These are phyloP conservation scores for Pseudopodoces humilis DNA, from an alignment of 2,113 vertebrate genomes.

Conservation along the genomic window DNA sequence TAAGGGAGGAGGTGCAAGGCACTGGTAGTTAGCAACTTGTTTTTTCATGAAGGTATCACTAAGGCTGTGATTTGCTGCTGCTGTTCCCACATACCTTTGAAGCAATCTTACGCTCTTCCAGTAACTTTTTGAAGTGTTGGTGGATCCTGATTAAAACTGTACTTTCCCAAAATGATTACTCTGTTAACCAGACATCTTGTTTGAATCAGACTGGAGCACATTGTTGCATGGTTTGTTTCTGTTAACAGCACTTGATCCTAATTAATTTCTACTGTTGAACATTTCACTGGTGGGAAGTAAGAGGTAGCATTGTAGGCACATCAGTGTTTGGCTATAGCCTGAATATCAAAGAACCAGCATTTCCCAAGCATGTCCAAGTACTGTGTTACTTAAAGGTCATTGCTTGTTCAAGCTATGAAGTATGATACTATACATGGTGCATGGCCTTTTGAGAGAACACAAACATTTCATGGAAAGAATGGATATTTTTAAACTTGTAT, in stretches of 20 bases:
- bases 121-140: neutral
- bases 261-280: neutral
- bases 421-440: neutral
- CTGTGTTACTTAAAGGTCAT: neutral
- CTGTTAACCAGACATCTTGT: neutral
- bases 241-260: neutral
- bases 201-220: neutral
- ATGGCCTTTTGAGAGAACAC: neutral
- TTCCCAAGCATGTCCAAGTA: neutral
- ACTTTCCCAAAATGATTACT: neutral
- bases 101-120: neutral
- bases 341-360: slow-evolving; percentile 14
- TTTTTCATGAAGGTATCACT: neutral
- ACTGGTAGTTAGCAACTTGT: neutral
- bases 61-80: neutral
- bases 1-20: neutral
- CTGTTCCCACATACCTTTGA: neutral
- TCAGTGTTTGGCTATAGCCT: neutral
- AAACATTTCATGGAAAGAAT: neutral
- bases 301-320: neutral
- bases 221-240: neutral
- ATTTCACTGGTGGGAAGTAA: neutral
- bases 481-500: neutral
- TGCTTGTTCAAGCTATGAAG: slow-evolving; percentile 1
- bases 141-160: neutral